phyloP scores from a whole-genome alignment of 2,113 vertebrate genomes.

The Phyllopteryx taeniolatus region DNA sequence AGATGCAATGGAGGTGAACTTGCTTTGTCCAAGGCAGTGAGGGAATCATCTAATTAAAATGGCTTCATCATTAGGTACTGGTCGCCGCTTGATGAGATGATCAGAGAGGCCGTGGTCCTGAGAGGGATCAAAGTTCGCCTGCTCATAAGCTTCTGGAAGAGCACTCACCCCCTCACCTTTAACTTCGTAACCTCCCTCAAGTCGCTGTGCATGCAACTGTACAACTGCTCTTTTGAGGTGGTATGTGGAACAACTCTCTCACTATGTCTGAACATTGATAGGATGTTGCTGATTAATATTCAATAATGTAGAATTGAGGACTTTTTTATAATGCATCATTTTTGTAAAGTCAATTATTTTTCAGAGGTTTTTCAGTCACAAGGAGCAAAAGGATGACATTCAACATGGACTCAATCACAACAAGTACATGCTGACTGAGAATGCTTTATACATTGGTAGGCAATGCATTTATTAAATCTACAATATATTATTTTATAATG shows the following conservation, averaged over 20 bases:
- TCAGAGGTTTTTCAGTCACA: slow-evolving; percentile 62
- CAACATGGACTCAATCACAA: slow-evolving; percentile 65
- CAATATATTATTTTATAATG: neutral
- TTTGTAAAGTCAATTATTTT: neutral
- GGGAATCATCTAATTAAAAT: neutral
- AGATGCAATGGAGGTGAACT: neutral
- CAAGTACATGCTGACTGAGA: slow-evolving; percentile 70
- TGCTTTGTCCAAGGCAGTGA: neutral
- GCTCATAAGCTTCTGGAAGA: slow-evolving; percentile 66
- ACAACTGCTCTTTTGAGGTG: slow-evolving; percentile 67
- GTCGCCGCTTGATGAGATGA: slow-evolving; percentile 62
- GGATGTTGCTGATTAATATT: neutral
- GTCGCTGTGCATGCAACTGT: slow-evolving; percentile 58
- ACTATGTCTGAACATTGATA: neutral
- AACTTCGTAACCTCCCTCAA: slow-evolving; percentile 65
- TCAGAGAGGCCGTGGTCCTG: slow-evolving; percentile 64
- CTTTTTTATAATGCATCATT: neutral
- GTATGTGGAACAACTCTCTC: slow-evolving; percentile 27
- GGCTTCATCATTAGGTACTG: slow-evolving; percentile 49
- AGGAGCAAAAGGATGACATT: slow-evolving; percentile 43
- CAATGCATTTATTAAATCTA: neutral
- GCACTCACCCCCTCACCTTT: slow-evolving; percentile 66
- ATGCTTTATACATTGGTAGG: slow-evolving; percentile 61
- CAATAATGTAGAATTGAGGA: too few species aligned
- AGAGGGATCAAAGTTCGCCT: slow-evolving; percentile 59